Base-by-base conservation (phyloP, 2,113 vertebrate genomes). In the Apteryx owenii region DNA sequence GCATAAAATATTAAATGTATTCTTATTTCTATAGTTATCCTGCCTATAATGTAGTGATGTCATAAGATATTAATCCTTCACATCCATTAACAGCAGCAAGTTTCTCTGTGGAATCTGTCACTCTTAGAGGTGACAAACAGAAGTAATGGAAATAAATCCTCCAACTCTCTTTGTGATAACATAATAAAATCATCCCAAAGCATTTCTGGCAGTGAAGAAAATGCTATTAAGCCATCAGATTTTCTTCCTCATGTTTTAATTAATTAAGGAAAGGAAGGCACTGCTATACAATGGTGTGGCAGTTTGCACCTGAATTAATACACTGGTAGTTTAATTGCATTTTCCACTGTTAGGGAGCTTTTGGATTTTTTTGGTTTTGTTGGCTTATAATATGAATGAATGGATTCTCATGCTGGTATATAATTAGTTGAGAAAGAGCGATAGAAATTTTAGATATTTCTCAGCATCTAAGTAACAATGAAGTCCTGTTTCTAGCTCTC, bases 61-160 rank as follows among this genome's bases (percentile, higher is more conserved):
- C 73, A 42, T 95, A 51, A 94, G 94, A 95, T 91, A 90, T 88
- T 83, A 48, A 96, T 96, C 81, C 64, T 81, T 64, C 91, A 3
- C 64, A 56, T 44, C 79, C 20, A 0, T 44, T 31, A 68, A 7
- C 25, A 38, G 71, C 79, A 40, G 82, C 68, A 22, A 86, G 91
- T 86, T 93, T 60, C 88, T 83, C 68, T 0, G 0, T 28, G 70
- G 89, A 92, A 42, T 76, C 76, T 92, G 89, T 77, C 94, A 25
- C 87, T 92, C 89, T 42, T 6, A 29, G 76, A 91, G 61, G 68
- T 90, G 89, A 75, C 94, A 85, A 58, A 61, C 87, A 73, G 81
- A 60, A 91, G 71, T 20, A 38, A 61, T 58, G 94, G 82, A 76
- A 90, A 12, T 6, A 78, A 48, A 69, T 96, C 54, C 72, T 68